These are phyloP conservation scores for Urechis unicinctus DNA, from an alignment of 2,888 invertebrate species.

Conservation along the genomic window DNA sequence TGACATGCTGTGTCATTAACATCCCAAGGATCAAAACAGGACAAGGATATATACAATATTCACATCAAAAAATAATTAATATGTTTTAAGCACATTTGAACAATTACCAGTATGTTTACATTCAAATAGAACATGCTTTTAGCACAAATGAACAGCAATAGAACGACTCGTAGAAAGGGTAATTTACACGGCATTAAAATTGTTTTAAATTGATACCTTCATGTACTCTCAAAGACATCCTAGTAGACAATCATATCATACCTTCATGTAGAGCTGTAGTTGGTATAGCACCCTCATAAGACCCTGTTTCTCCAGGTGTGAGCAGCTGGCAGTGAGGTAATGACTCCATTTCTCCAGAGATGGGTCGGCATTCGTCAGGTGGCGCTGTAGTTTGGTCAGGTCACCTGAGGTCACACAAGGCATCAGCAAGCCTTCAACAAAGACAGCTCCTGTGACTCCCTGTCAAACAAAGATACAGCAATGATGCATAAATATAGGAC, in stretches of 20 bases:
- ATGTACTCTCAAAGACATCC: too few relatives aligned
- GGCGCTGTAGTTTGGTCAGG: conserved; percentile 36
- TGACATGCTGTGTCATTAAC: neutral
- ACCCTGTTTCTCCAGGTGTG: conserved; percentile 33
- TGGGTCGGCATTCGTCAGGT: conserved; percentile 41
- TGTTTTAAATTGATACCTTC: too few relatives aligned
- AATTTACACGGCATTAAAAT: too few relatives aligned
- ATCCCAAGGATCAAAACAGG: neutral
- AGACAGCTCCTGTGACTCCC: conserved; percentile 34
- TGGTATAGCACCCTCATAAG: conserved; percentile 44
- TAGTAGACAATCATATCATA: conserved; percentile 13
- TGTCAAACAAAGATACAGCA: too few relatives aligned
- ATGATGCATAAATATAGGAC: neutral
- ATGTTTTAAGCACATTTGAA: neutral
- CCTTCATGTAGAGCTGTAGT: conserved; percentile 51
- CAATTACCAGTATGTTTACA: too few relatives aligned
- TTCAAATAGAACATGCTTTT: too few relatives aligned
- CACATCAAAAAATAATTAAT: too few relatives aligned
- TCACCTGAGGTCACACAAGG: conserved; percentile 39
- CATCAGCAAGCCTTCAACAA: conserved; percentile 43
- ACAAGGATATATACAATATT: neutral
- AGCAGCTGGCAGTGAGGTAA: conserved; percentile 44
- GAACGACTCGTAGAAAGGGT: too few relatives aligned
- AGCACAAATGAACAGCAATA: too few relatives aligned
- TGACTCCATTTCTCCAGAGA: conserved; percentile 37